Evolutionary conservation across 2,888 invertebrate species (phyloP).

Genomic region (Cheilosia vernalis): DNA sequence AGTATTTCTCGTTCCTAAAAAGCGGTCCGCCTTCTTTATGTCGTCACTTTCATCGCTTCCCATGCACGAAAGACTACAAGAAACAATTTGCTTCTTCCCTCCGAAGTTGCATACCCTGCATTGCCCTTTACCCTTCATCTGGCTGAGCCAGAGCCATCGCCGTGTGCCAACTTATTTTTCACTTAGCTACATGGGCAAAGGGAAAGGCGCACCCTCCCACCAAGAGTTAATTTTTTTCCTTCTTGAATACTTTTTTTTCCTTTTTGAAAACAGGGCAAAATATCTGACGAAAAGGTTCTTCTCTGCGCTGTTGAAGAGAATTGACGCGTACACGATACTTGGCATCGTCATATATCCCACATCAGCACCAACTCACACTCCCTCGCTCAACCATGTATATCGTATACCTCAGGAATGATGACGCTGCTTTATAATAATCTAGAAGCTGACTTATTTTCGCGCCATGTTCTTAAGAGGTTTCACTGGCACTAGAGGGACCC

Average conservation of each 20-base stretch:
- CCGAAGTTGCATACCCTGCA: slow-evolving; percentile 23
- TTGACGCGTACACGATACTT: slow-evolving; percentile 52
- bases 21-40: slow-evolving; percentile 50
- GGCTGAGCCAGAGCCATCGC: slow-evolving; percentile 6
- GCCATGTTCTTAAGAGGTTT: slow-evolving; percentile 69
- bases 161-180: slow-evolving; percentile 58
- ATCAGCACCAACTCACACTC: neutral
- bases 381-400: neutral
- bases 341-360: slow-evolving; percentile 3
- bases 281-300: neutral
- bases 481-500: slow-evolving; percentile 56
- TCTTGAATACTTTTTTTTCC: neutral
- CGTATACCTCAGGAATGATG: slow-evolving; percentile 60
- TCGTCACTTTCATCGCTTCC: slow-evolving; percentile 58
- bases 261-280: slow-evolving; percentile 13
- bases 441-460: slow-evolving; percentile 71
- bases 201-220: slow-evolving; percentile 57
- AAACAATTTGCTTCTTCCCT: slow-evolving; percentile 47
- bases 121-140: slow-evolving; percentile 48
- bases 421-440: slow-evolving; percentile 61
- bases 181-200: slow-evolving; percentile 58
- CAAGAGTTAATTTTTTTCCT: slow-evolving; percentile 8
- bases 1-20: slow-evolving; percentile 35
- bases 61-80: slow-evolving; percentile 41
- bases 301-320: slow-evolving; percentile 48